Evolutionary conservation across 2,797 vertebrate genomes (phyloP).

Genomic region (Cyclura pinguis): DNA sequence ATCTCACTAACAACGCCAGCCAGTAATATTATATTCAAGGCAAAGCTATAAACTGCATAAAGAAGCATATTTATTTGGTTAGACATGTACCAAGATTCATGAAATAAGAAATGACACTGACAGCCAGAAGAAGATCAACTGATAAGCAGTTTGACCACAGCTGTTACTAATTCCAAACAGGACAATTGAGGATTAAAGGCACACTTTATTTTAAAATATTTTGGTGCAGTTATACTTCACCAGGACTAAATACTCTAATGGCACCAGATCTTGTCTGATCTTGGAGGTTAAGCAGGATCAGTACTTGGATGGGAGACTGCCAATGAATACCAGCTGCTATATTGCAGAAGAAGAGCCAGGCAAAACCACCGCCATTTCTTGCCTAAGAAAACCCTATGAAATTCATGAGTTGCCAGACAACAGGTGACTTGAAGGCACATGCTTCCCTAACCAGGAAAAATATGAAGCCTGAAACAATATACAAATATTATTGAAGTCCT

Average conservation of each 20-base stretch:
- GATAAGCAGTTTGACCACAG: neutral
- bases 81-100: neutral
- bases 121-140: neutral
- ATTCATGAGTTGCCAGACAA: no score
- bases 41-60: neutral
- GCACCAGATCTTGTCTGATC: no score
- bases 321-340: no score
- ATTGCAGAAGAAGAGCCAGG: no score
- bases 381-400: no score
- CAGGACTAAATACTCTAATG: no score
- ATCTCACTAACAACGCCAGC: no score
- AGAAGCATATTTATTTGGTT: neutral
- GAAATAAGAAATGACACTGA: neutral
- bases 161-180: neutral
- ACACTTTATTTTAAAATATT: neutral
- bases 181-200: neutral
- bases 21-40: neutral
- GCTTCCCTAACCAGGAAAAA: neutral
- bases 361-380: no score
- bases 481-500: no score
- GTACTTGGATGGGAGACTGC: no score
- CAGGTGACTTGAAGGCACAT: neutral
- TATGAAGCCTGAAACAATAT: neutral
- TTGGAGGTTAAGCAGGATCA: no score
- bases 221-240: neutral